Evolutionary conservation across 2,797 vertebrate species (phyloP).

Genomic region (Propithecus deckenii): DNA sequence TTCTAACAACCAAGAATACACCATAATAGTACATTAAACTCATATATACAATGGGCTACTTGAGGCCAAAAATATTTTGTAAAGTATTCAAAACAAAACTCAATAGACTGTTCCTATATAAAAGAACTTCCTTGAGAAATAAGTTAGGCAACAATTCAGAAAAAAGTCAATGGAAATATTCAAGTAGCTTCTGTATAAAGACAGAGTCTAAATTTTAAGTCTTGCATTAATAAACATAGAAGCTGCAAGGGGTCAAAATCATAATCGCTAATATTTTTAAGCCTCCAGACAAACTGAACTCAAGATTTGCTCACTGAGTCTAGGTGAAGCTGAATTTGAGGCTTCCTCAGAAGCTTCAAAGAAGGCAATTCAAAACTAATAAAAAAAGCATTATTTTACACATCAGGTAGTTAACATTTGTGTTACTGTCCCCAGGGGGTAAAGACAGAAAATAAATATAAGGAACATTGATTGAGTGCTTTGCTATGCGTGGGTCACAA

Average conservation of each 20-base stretch:
- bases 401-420: neutral
- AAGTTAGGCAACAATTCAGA: neutral
- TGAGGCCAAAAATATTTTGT: neutral
- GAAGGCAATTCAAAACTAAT: neutral
- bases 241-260: neutral
- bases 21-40: neutral
- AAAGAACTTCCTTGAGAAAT: neutral
- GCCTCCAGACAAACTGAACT: neutral
- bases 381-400: neutral
- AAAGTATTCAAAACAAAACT: neutral
- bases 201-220: neutral
- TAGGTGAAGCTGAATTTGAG: neutral
- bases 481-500: neutral
- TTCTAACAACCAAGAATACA: neutral
- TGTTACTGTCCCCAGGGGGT: neutral
- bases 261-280: neutral
- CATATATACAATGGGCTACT: neutral
- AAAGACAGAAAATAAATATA: neutral
- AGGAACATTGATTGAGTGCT: neutral
- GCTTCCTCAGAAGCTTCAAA: neutral
- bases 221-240: neutral
- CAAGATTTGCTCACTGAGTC: neutral
- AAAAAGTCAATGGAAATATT: neutral
- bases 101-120: neutral
- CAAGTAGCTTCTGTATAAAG: neutral